Base-by-base conservation (phyloP, 2,888 invertebrate species). In the Reticulitermes lucifugus region DNA sequence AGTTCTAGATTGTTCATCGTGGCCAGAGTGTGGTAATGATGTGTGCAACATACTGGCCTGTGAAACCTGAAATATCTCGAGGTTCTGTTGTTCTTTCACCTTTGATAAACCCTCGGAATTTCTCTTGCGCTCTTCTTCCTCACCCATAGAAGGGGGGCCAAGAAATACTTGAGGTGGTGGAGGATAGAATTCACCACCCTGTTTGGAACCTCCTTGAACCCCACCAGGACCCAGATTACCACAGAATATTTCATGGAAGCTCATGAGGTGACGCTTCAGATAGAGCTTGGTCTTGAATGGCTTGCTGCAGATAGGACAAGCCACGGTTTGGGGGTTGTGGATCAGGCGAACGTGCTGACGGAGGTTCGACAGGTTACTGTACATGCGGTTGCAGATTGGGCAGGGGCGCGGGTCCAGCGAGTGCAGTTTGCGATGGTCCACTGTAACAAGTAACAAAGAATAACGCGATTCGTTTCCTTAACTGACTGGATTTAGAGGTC, bases 331-430 rank as follows among this genome's bases (percentile, higher is more conserved):
- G 87, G 94, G 93, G 90, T 93, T 93, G 90, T 94, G 94, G 90
- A 94, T 94, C 88, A 94, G 92, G 90, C 93, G 93, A 91, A 94
- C 93, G 91, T 94, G 94, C 89, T 94, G 94, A 87, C 94, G 92
- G 88, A 94, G 92, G 91, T 94, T 94, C 88, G 93, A 93, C 89
- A 94, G 91, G 91, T 94, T 94, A 91, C 93, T 93, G 92, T 94
- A 94, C 89, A 93, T 92, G 89, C 93, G 92, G 89, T 93, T 93
- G 91, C 94, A 94, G 90, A 93, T 93, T 89, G 93, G 93, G 91
- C 94, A 94, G 87, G 93, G 93, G 89, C 93, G 92, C 89, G 92
- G 92, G 90, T 92, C 92, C 90, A 92, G 91, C 89, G 92, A 92
- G 90, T 92, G 91, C 90, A 91, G 91, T 90, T 91, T 91, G 89